phyloP scores from a whole-genome alignment of 2,888 invertebrate genomes.

The Drosophila neotestacea region DNA sequence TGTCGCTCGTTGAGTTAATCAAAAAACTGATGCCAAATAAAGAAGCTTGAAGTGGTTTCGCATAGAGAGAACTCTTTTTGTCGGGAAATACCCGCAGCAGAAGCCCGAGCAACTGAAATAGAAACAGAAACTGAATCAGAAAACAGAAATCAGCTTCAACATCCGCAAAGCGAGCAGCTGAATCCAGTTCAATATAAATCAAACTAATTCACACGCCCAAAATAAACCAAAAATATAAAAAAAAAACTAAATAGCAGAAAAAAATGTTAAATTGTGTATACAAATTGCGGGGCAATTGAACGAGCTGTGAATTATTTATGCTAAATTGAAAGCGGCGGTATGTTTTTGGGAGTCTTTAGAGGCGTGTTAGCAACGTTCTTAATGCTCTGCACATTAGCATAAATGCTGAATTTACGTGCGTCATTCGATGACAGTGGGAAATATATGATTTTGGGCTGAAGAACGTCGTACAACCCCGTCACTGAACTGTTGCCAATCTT shows the following conservation, averaged over 20 bases:
- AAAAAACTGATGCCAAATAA: conserved; percentile 70
- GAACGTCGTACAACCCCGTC: conserved; percentile 32
- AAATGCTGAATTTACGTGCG: conserved; percentile 39
- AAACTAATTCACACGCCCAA: conserved; percentile 78
- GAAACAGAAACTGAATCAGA: conserved; percentile 23
- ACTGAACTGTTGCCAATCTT: conserved; percentile 40
- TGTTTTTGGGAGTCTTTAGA: conserved; percentile 17
- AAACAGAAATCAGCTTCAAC: conserved; percentile 44
- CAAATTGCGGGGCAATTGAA: conserved; percentile 62
- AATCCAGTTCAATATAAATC: conserved; percentile 38
- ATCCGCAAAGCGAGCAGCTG: conserved; percentile 65
- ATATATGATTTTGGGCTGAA: neutral
- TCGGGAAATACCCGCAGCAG: conserved; percentile 70
- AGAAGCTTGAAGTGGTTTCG: conserved; percentile 58
- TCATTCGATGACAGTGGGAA: conserved; percentile 27
- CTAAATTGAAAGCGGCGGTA: conserved; percentile 48
- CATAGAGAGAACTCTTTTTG: conserved; percentile 34
- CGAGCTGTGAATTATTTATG: conserved; percentile 63
- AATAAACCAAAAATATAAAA: conserved; percentile 32
- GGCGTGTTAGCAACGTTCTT: conserved; percentile 45
- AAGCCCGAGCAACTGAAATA: conserved; percentile 4
- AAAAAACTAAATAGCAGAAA: conserved; percentile 17
- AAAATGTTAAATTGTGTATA: conserved; percentile 11
- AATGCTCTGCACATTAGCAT: conserved; percentile 51
- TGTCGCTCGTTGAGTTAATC: conserved; percentile 75